Conservation (phyloP, 92 coral and sea anemone genomes). For the Palythoa heliodiscus region DNA sequence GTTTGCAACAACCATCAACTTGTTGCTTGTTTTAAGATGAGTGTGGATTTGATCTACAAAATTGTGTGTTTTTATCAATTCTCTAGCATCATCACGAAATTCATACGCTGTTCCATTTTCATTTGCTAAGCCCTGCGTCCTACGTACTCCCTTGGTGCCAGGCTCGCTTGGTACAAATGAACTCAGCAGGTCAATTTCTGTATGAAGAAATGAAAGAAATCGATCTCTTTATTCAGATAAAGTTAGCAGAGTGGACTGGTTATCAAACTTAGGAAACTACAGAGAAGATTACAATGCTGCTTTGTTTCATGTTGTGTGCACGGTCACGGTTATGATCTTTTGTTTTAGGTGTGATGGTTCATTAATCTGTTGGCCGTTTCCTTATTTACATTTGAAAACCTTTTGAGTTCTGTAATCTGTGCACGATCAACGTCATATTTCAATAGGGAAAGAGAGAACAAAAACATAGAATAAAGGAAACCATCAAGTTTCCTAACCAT, state of each 20-base stretch:
- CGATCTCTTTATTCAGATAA: no score
- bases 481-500: background rate
- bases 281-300: no score
- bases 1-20: constrained; percentile 28
- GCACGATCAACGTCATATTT: no score
- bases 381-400: no score
- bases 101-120: constrained; percentile 30
- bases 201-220: background rate
- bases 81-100: background rate
- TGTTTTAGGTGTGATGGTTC: no score
- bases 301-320: no score
- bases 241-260: no score
- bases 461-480: background rate
- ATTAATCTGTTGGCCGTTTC: no score
- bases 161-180: constrained; percentile 8
- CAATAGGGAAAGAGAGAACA: no score
- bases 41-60: constrained; percentile 22
- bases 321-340: no score
- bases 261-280: no score
- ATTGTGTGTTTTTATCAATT: constrained; percentile 6
- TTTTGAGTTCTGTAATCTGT: no score
- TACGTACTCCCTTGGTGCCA: background rate
- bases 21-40: constrained; percentile 22
- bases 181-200: constrained; percentile 32
- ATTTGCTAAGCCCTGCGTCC: constrained; percentile 12